Base-by-base conservation (phyloP, 2,888 invertebrate genomes). In the Diaperis boleti region DNA sequence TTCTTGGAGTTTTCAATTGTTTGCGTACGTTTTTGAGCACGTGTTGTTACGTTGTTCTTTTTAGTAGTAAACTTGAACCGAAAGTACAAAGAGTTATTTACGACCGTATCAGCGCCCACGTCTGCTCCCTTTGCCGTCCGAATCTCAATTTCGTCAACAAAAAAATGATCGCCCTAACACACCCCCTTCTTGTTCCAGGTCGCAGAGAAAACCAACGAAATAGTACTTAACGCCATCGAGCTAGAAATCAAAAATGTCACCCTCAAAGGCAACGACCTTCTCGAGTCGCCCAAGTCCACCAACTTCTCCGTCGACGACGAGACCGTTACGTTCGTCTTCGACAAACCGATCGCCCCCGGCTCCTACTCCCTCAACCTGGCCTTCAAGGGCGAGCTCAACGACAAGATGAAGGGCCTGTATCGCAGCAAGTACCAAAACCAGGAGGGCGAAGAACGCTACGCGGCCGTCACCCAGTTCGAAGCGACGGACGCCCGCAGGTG, bases 391-490 rank as follows among this genome's bases (percentile, higher is more conserved):
- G 89, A 89, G 76, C 87, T 97, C 54, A 95, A 94, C 79, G 94
- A 96, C 77, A 94, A 94, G 81, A 93, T 96, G 92, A 94, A 92
- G 81, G 96, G 97, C n/a, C 90, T 96, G 69, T 97, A 96, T 82
- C 88, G 95, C 50, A 95, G 93, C 83, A 95, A 94, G 84, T 95
- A 95, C 81, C 79, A 86, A 68, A 88, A 88, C 59, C 83, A 89
- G 15, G 81, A 85, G 49, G 95, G 94, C 6, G 91, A 91, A 69
- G 92, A 92, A 76, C 86, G 90, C 54, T 92, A 89, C 78, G 92
- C 92, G 20, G 95, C 94, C 26, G 94, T 95, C 62, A 96, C 96
- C 52, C 96, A 96, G 82, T 97, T 96, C 79, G 93, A 94, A 79
- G 86, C 94, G 0, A 94, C 92, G 1, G 92, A 94, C 83, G 98